Base-by-base conservation (phyloP, 2,888 invertebrate species). In the Leucophenga montana region DNA sequence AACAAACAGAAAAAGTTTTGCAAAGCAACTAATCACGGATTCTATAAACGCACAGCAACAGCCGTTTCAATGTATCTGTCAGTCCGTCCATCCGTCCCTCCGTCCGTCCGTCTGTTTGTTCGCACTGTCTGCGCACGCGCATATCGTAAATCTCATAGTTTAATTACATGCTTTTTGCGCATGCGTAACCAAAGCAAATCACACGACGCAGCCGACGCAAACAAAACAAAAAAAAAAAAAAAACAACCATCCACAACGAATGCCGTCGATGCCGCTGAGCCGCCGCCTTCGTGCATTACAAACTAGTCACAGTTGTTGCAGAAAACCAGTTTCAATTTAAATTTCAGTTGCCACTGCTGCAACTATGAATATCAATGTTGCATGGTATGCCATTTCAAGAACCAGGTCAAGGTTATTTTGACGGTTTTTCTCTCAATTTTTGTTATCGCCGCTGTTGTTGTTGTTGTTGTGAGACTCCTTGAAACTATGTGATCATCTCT, bases 381-480 rank as follows among this genome's bases (percentile, higher is more conserved):
- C 66, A 68, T 73, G 73, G 75, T 75, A 79, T 87, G 84, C 85
- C 84, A 81, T 85, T 86, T 87, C 85, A 85, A 87, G 87, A 88
- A 88, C 86, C 87, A 83, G 87, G 87, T 88, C 88, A 87, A 87
- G 87, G 88, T 88, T 88, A 82, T 59, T 72, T 74, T 78, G 66
- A 27, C 27, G 27, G 39, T 39, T 39, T 39, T 39, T 39, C 39
- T 39, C 39, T 39, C 39, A 39, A 39, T 39, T 39, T 39, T 39
- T 39, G 39, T 39, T 46, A 62, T 33, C 18, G 33, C 59, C 46
- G 18, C 57, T 65, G 69, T 39, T 66, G 69, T 66, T 31, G 67
- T 18, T 9, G 11, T 16, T 27, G 27, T 13, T n/a, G 46, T 46
- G 46, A 46, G 70, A 76, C 75, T 78, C 78, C 77, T 78, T 77